Evolutionary conservation across 2,888 invertebrate genomes (phyloP), one percentile per base, ranked within the genome.

Genomic region (Endomychus coccineus): DNA sequence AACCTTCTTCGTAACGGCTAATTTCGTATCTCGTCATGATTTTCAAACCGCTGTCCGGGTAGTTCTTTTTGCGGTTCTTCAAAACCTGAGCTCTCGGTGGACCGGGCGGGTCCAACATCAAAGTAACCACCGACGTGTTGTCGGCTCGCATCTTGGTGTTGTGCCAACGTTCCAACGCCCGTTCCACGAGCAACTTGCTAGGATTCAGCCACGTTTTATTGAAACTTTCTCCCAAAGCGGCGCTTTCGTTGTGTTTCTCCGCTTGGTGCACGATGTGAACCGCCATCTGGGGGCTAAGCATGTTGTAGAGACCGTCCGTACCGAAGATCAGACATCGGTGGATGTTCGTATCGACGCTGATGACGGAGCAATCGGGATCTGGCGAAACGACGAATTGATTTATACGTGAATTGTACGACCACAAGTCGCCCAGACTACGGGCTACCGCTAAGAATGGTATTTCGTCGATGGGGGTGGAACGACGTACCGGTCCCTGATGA

Each of bases 381-480:
- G 97, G 97, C 16, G 94, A 94, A n/a, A 98, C 96, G 11, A 95
- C 85, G 68, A 92, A 98, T 63, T 87, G 83, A 63, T 92, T 83
- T 50, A 82, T 78, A 39, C 80, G 80, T 2, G 86, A 84, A 68
- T 96, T 95, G 64, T 92, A 96, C 55, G 95, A 95, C 97, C 97
- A 98, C 10, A 98, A 72, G 66, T 97, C 97, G 29, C 96, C 97
- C 28, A 97, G 69, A 21, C 95, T 91, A 52, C 97, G 75, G 1
- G 97, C 96, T 9, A 98, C 95, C 1, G 97, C 96, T 46, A 98
- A 69, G 60, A 95, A 95, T 0, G 95, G 94, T 54, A 95, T 91
- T 64, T 89, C 89, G 64, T 94, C 92, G 56, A 89, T 88, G 1
- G 82, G 83, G 0, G 94, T 94, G 28, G 86, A 89, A 47, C 91